phyloP scores from a whole-genome alignment of 2,797 vertebrate species.

The Halcyon leucocephala region DNA sequence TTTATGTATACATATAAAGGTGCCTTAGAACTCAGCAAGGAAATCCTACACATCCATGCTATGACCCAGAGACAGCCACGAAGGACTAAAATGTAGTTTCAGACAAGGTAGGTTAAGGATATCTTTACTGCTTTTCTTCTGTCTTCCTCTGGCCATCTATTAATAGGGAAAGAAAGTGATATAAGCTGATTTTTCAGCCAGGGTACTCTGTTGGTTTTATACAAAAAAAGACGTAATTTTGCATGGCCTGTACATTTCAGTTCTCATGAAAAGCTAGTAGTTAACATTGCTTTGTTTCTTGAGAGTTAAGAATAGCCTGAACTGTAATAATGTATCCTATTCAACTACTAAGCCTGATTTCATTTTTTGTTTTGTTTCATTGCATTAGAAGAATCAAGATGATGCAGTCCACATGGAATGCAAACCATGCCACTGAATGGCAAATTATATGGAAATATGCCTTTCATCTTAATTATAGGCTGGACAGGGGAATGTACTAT shows the following conservation, averaged over 20 bases:
- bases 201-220: background rate
- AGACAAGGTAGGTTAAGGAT: background rate
- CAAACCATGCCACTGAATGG: conserved; percentile 77
- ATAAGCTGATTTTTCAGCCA: background rate
- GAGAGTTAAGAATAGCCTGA: conserved; percentile 69
- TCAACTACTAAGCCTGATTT: conserved; percentile 56
- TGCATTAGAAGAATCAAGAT: conserved; percentile 71
- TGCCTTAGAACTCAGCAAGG: background rate
- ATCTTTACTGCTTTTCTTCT: background rate
- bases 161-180: background rate
- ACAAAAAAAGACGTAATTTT: background rate
- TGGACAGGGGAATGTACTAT: conserved; percentile 77
- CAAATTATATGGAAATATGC: conserved; percentile 80
- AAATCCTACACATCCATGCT: background rate
- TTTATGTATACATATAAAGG: background rate
- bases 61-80: background rate
- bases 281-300: conserved; percentile 57
- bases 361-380: conserved; percentile 70
- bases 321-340: conserved; percentile 61
- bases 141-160: background rate
- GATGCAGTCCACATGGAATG: conserved; percentile 78
- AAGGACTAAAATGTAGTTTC: background rate
- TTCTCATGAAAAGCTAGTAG: conserved; percentile 31
- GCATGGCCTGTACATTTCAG: background rate
- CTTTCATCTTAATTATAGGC: conserved; percentile 86